Conservation (phyloP, 2,113 vertebrate genomes). For the Brachyhypopomus occidentalis region DNA sequence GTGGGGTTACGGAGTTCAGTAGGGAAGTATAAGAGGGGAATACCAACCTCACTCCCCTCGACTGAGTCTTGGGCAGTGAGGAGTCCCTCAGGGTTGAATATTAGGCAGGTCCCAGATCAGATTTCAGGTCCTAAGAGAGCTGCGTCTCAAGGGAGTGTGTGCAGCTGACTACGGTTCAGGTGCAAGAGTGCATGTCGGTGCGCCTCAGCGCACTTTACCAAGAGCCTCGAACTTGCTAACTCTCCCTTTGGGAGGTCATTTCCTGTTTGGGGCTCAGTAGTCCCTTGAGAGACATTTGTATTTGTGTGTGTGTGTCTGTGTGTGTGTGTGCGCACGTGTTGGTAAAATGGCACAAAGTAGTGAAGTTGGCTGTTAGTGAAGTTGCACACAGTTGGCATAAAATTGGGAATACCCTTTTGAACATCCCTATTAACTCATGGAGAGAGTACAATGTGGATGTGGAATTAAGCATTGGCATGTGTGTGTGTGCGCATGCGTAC, state of each 20-base stretch:
- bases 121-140: conserved; percentile 37
- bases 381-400: background rate
- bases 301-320: conserved; percentile 16
- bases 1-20: conserved; percentile 32
- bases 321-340: conserved; percentile 1
- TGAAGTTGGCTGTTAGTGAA: conserved; percentile 23
- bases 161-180: conserved; percentile 34
- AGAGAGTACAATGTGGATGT: background rate
- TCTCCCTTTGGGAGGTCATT: conserved; percentile 46
- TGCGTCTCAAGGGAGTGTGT: conserved; percentile 24
- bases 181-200: conserved; percentile 31
- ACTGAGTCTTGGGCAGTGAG: conserved; percentile 18
- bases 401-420: background rate
- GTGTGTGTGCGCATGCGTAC: too few relatives aligned
- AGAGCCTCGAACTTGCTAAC: conserved; percentile 35
- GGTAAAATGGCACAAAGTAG: background rate
- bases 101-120: conserved; percentile 39
- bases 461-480: too few relatives aligned
- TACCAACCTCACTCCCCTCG: conserved; percentile 39
- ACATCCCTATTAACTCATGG: background rate
- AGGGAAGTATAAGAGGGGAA: conserved; percentile 47
- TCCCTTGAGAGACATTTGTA: conserved; percentile 11
- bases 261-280: conserved; percentile 32
- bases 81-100: conserved; percentile 35
- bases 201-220: conserved; percentile 36